Evolutionary conservation across 1,140 invertebrate genomes (phyloP).

Genomic region (Habropoda laboriosa): DNA sequence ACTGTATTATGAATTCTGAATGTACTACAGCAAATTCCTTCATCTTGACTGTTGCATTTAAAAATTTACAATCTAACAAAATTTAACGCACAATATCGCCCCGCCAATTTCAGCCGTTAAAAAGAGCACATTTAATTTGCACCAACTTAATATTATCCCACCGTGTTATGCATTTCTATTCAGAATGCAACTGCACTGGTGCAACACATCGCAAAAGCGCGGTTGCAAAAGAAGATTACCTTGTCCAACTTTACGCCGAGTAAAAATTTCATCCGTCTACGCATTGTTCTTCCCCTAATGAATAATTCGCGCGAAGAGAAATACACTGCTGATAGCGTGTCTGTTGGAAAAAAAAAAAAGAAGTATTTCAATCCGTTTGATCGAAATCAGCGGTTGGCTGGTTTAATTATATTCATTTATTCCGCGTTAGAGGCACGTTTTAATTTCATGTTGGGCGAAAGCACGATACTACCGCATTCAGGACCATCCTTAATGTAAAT

Average conservation of each 20-base stretch:
- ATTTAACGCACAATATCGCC: too few relatives aligned
- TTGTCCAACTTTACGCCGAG: not conserved
- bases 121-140: not conserved
- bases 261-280: too few relatives aligned
- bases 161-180: not conserved
- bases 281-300: too few relatives aligned
- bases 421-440: not conserved
- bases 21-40: too few relatives aligned
- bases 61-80: too few relatives aligned
- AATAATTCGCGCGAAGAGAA: not conserved
- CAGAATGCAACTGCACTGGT: not conserved
- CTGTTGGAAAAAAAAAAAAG: not conserved
- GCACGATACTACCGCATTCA: not conserved
- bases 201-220: not conserved
- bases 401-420: constrained; percentile 9
- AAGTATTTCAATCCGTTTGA: not conserved
- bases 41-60: too few relatives aligned
- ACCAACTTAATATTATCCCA: not conserved
- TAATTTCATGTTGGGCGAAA: not conserved
- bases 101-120: too few relatives aligned
- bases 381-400: not conserved
- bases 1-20: too few relatives aligned
- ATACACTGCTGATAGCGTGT: too few relatives aligned
- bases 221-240: constrained; percentile 2
- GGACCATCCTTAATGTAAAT: not conserved